Evolutionary conservation across 2,888 invertebrate species (phyloP), one percentile per base, ranked within the genome.

Genomic region (Drosophila stalkeri): DNA sequence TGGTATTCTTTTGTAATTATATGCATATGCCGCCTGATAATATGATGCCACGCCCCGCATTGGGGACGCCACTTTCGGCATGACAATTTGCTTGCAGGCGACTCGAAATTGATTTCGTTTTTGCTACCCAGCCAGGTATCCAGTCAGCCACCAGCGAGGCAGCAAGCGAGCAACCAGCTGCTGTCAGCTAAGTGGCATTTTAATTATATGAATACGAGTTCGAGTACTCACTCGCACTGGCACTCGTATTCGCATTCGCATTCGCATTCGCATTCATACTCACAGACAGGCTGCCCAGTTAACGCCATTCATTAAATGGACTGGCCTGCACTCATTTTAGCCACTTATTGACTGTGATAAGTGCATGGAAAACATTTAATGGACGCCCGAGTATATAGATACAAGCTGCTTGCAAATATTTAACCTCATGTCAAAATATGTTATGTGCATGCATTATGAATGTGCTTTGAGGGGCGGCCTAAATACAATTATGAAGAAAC

Each of bases 51-150:
- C 83, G 74, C 85, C 77, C 72, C 54, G 35, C 77, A 81, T 75
- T 73, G 76, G 56, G 56, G 57, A 47, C 70, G 31, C 18, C 31
- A n/a, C 55, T 57, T 60, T 75, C 62, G 72, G 64, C 72, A 52
- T 67, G 71, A 81, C 76, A 79, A 75, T 76, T 84, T 84, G 81
- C 79, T 82, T 85, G 72, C 73, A 73, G 85, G 85, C 82, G 31
- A 77, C 73, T 69, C 62, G 44, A 71, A 85, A 87, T 85, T 85
- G 82, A 85, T 77, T 84, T 77, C 75, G 52, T 71, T 71, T 73
- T 69, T 59, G 59, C 44, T 12, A 11, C 1, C 44, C 16, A 47
- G 47, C 47, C 8, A 33, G 33, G 33, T 8, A 33, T 33, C 1
- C 20, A 3, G 41, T 7, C 33, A 14, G 18, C 27, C n/a, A 11